These are phyloP conservation scores for Mya arenaria DNA, from an alignment of 1,140 invertebrate genomes.

Conservation along the genomic window DNA sequence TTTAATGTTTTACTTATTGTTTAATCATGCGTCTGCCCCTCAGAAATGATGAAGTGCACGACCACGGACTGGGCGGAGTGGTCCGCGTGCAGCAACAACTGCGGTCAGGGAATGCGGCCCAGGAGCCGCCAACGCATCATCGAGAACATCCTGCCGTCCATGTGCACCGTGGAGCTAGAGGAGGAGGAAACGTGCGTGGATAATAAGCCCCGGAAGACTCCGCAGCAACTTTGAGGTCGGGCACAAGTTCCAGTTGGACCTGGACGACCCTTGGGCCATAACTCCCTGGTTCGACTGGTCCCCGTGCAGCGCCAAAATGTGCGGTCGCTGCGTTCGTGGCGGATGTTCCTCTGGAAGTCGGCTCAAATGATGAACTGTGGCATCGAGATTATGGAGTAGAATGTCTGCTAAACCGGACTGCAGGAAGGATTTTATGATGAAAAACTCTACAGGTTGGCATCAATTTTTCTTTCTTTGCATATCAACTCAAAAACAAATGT, in stretches of 20 bases:
- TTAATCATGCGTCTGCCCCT: too few relatives aligned
- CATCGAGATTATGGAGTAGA: conserved; percentile 71
- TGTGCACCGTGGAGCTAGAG: conserved; percentile 79
- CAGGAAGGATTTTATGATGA: conserved; percentile 70
- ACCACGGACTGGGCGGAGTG: conserved; percentile 84
- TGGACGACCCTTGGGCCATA: conserved; percentile 80
- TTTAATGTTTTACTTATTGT: too few relatives aligned
- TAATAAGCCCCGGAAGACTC: conserved; percentile 78
- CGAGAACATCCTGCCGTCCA: conserved; percentile 80
- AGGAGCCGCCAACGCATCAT: conserved; percentile 82
- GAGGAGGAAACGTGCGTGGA: conserved; percentile 79
- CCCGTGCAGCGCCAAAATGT: conserved; percentile 84
- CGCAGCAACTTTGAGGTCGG: conserved; percentile 73
- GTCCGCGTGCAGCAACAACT: conserved; percentile 84
- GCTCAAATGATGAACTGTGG: conserved; percentile 68
- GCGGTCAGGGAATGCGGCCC: conserved; percentile 83
- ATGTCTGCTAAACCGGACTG: conserved; percentile 74
- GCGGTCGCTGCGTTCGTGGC: conserved; percentile 80
- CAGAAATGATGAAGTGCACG: conserved; percentile 82
- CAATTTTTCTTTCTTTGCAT: conserved; percentile 76
- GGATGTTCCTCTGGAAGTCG: conserved; percentile 70
- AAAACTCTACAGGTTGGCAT: conserved; percentile 74
- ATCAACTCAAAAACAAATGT: conserved; percentile 70
- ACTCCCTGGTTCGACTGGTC: conserved; percentile 84
- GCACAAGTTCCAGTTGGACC: conserved; percentile 60